Conservation (phyloP, 2,113 vertebrate species). For the Macquaria australasica region DNA sequence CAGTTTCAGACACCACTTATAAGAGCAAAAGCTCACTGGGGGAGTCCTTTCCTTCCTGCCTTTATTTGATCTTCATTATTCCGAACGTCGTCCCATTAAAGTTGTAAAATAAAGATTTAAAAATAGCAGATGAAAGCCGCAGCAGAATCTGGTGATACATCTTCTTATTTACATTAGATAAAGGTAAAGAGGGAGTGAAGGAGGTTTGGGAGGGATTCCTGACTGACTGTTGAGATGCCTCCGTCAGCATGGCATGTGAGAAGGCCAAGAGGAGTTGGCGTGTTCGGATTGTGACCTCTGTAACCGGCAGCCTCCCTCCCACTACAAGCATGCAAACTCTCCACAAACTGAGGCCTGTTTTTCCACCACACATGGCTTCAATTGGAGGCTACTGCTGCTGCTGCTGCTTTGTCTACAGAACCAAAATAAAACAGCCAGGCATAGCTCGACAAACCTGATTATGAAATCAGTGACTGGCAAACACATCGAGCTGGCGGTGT, state of each 20-base stretch:
- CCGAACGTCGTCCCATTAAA: neutral
- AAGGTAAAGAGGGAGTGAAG: constrained; percentile 19
- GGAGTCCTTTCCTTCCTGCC: neutral
- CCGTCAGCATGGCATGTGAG: constrained; percentile 67
- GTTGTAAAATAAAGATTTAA: neutral
- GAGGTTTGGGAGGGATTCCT: constrained; percentile 36
- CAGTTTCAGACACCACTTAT: constrained; percentile 16
- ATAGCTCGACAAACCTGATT: constrained; percentile 71
- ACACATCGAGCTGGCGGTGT: constrained; percentile 28
- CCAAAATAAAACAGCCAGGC: constrained; percentile 45
- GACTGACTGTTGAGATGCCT: constrained; percentile 56
- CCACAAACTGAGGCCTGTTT: constrained; percentile 78
- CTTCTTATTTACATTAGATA: neutral
- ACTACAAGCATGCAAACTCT: constrained; percentile 78
- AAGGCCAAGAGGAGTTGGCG: constrained; percentile 73
- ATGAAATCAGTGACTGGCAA: constrained; percentile 73
- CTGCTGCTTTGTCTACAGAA: constrained; percentile 73
- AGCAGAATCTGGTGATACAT: neutral
- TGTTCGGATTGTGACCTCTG: constrained; percentile 78
- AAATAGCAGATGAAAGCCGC: neutral
- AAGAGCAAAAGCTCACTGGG: constrained; percentile 18
- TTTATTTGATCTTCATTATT: neutral
- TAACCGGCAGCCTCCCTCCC: constrained; percentile 76
- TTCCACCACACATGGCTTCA: constrained; percentile 82
- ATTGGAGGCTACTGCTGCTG: constrained; percentile 72